Conservation (phyloP, 2,113 vertebrate genomes). For the Rhinolophus sinicus region DNA sequence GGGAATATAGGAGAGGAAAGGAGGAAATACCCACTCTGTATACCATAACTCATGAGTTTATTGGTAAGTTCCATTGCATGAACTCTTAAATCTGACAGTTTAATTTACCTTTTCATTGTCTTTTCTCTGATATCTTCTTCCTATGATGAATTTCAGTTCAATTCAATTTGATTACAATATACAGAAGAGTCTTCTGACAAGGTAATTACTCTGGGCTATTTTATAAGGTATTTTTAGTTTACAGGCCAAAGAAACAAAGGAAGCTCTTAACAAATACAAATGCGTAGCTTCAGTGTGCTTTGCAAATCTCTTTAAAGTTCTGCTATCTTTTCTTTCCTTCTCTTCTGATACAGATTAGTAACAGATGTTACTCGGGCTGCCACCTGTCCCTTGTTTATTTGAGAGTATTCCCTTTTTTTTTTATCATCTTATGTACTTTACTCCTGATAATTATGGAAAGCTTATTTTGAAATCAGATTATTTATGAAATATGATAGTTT, state of each 20-base stretch:
- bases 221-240: constrained; percentile 65
- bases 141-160: constrained; percentile 37
- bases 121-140: neutral
- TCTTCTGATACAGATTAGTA: constrained; percentile 4
- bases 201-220: constrained; percentile 56
- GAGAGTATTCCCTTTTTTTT: constrained; percentile 57
- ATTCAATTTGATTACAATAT: constrained; percentile 35
- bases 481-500: constrained; percentile 47
- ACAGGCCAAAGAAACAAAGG: constrained; percentile 18
- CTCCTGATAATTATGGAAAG: constrained; percentile 13
- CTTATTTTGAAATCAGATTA: constrained; percentile 63
- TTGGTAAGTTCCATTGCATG: neutral
- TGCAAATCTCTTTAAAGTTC: constrained; percentile 3
- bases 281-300: neutral
- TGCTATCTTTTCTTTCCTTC: constrained; percentile 39
- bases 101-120: constrained; percentile 15
- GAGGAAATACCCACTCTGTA: neutral
- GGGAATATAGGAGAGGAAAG: neutral
- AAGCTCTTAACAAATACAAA: constrained; percentile 29
- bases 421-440: constrained; percentile 61
- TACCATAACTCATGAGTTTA: neutral
- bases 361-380: constrained; percentile 41
- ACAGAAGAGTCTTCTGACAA: constrained; percentile 38
- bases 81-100: neutral
- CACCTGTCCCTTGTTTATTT: constrained; percentile 59